Evolutionary conservation across 1,140 invertebrate genomes (phyloP).

Genomic region (Euglossa dilemma): DNA sequence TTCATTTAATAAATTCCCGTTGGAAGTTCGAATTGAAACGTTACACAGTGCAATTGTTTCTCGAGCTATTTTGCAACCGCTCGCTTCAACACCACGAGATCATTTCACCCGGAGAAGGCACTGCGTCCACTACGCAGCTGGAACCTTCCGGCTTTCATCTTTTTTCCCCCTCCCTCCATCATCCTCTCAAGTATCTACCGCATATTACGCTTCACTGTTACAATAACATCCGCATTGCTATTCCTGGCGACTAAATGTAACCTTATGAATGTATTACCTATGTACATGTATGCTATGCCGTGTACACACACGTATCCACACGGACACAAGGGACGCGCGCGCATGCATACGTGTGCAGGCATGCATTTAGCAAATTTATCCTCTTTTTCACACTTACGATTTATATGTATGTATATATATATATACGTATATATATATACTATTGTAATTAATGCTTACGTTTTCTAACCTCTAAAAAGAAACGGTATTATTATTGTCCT

Average conservation of each 20-base stretch:
- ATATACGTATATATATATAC: constrained; percentile 50
- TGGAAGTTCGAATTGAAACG: neutral
- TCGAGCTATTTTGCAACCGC: constrained; percentile 1
- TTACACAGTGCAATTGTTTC: neutral
- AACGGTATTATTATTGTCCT: constrained; percentile 81
- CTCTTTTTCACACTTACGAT: constrained; percentile 46
- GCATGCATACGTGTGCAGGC: neutral
- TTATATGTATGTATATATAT: constrained; percentile 34
- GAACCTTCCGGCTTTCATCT: constrained; percentile 36
- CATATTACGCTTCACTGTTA: constrained; percentile 52
- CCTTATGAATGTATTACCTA: constrained; percentile 58
- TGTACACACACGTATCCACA: constrained; percentile 3
- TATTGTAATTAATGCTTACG: constrained; percentile 68
- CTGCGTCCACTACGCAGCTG: constrained; percentile 41
- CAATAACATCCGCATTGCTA: constrained; percentile 63
- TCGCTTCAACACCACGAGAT: neutral
- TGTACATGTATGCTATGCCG: constrained; percentile 30
- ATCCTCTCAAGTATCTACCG: constrained; percentile 37
- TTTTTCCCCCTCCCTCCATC: neutral
- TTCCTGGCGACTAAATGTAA: constrained; percentile 66
- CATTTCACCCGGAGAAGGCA: constrained; percentile 6
- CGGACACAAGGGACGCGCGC: neutral
- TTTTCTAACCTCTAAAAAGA: constrained; percentile 75
- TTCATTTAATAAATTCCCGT: neutral
- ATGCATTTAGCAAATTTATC: constrained; percentile 52